These are phyloP conservation scores for Nephotettix cincticeps DNA, from an alignment of 1,140 invertebrate species.

Conservation along the genomic window DNA sequence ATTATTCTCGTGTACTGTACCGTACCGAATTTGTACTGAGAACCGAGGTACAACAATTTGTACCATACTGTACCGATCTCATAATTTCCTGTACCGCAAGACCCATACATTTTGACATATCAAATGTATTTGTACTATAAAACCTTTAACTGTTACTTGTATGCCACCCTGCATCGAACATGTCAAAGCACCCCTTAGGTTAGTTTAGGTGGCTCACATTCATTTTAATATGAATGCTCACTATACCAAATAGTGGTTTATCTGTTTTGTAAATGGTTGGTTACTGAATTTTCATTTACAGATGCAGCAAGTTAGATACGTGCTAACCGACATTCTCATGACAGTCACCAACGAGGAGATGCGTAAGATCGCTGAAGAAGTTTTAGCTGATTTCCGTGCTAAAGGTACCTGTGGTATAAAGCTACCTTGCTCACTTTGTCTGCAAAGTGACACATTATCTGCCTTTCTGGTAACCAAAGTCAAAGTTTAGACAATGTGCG, in stretches of 20 bases:
- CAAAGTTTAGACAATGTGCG: no score
- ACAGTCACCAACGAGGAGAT: conserved; percentile 93
- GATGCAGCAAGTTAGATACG: conserved; percentile 85
- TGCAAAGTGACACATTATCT: background rate
- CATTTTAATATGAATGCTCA: background rate
- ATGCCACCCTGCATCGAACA: no score
- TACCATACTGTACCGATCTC: no score
- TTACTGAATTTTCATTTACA: conserved; percentile 50
- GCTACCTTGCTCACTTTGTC: background rate
- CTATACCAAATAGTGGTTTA: background rate
- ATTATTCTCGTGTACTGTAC: no score
- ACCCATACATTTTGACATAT: no score
- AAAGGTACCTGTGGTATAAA: conserved; percentile 58
- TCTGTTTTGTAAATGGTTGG: no score
- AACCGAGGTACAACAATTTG: no score
- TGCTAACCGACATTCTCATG: conserved; percentile 88
- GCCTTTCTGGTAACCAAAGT: background rate
- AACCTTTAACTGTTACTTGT: no score
- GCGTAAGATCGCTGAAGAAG: conserved; percentile 73
- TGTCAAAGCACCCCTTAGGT: conserved; percentile 14
- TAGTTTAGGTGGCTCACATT: conserved; percentile 1
- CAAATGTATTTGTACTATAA: no score
- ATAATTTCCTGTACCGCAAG: no score
- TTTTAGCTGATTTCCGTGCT: conserved; percentile 58
- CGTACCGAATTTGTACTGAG: no score